Evolutionary conservation across 2,888 invertebrate genomes (phyloP).

Genomic region (Lycaena phlaeas): DNA sequence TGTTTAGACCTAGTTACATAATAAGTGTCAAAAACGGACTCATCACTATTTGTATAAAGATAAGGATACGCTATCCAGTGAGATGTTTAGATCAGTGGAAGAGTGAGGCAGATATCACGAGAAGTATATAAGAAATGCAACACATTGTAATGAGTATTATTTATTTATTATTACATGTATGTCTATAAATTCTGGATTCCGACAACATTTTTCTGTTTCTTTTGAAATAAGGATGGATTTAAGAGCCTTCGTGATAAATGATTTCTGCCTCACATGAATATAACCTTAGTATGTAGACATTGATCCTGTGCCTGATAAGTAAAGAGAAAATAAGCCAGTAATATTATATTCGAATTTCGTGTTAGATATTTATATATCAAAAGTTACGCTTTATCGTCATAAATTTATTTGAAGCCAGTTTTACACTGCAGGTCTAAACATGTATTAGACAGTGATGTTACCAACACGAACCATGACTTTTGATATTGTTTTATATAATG

Average conservation of each 20-base stretch:
- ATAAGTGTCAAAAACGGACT: too few relatives aligned
- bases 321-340: background rate
- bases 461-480: conserved; percentile 50
- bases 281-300: conserved; percentile 1
- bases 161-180: too few relatives aligned
- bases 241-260: background rate
- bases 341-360: background rate
- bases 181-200: too few relatives aligned
- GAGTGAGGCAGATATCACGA: background rate
- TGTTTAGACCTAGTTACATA: too few relatives aligned
- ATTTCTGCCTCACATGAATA: background rate
- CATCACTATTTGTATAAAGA: too few relatives aligned
- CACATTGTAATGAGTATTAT: too few relatives aligned
- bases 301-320: conserved; percentile 6
- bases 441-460: conserved; percentile 24
- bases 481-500: conserved; percentile 44
- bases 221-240: too few relatives aligned
- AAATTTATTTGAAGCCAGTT: background rate
- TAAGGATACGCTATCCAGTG: background rate
- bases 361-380: background rate
- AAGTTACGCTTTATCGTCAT: background rate
- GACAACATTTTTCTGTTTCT: too few relatives aligned
- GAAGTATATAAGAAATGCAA: too few relatives aligned
- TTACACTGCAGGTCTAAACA: background rate
- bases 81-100: background rate